These are phyloP conservation scores for Melinaea marsaeus DNA, from an alignment of 2,888 invertebrate genomes.

Conservation along the genomic window DNA sequence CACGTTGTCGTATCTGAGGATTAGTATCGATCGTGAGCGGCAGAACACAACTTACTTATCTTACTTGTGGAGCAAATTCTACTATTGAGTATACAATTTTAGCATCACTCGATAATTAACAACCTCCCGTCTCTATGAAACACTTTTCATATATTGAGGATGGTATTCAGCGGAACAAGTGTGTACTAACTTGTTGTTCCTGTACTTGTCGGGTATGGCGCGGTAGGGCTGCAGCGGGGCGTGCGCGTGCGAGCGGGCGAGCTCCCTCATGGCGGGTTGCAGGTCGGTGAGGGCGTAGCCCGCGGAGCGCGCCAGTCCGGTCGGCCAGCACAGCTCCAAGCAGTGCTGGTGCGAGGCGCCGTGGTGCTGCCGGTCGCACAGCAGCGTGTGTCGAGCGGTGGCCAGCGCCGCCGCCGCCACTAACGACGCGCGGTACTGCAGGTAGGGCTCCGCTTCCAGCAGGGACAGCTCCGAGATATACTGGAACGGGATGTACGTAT, in stretches of 20 bases:
- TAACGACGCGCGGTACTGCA: constrained; percentile 88
- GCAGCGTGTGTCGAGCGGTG: constrained; percentile 85
- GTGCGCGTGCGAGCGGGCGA: constrained; percentile 83
- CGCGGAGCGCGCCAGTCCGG: constrained; percentile 79
- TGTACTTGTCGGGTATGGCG: constrained; percentile 94
- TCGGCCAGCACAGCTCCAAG: constrained; percentile 75
- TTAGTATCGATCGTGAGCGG: not conserved
- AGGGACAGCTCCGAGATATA: constrained; percentile 91
- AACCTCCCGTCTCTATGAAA: too few relatives aligned
- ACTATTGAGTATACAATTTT: too few relatives aligned
- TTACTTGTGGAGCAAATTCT: too few relatives aligned
- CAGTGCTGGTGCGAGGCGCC: constrained; percentile 17
- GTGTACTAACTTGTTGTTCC: constrained; percentile 80
- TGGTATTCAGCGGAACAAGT: not conserved
- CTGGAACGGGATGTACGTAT: constrained; percentile 54
- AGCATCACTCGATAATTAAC: too few relatives aligned
- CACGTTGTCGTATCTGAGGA: constrained; percentile 61
- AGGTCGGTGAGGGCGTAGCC: constrained; percentile 82
- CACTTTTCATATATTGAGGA: too few relatives aligned
- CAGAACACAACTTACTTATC: too few relatives aligned
- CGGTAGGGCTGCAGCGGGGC: constrained; percentile 84
- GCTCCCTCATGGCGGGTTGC: constrained; percentile 80
- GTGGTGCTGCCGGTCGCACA: constrained; percentile 45
- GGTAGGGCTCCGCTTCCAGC: constrained; percentile 91
- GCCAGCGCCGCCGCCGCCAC: constrained; percentile 90